Base-by-base conservation (phyloP, 2,113 vertebrate genomes). In the Colius striatus region DNA sequence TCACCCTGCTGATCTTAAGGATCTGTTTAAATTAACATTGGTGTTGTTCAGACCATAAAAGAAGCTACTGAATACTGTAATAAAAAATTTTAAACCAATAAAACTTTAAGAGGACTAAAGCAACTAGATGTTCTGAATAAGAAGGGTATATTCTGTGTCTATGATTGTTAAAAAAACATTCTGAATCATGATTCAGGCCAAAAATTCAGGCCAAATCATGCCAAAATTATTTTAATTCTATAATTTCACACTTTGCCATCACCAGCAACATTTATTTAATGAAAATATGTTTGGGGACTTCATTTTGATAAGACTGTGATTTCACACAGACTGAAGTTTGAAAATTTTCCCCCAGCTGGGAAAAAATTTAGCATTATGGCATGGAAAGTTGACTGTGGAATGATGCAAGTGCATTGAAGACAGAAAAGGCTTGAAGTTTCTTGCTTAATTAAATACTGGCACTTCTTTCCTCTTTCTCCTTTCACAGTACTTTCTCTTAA, bases 401-500 rank as follows among this genome's bases (percentile, higher is more conserved):
- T 67, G 74, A 30, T 94, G 61, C 51, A 92, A 84, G 45, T 43
- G 25, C 29, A 26, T 17, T 95, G 74, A 95, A 47, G 36, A 96
- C 51, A 92, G 81, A 90, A 97, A 96, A 95, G 48, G 73, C 94
- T 97, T 97, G 96, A 95, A 97, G 95, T 57, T 94, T 92, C 71
- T 26, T 76, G 16, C 45, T 80, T 70, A 96, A 97, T 92, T 90
- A 93, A 96, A 95, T 91, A 92, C 93, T 94, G 95, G 91, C 94
- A 96, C 95, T 97, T 94, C 93, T 95, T 95, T 95, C 94, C 95
- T 95, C 96, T 96, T 97, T 79, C 96, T 96, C 90, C 96, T 97
- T 97, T 97, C 90, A 90, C 80, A 96, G 47, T 25, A 70, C 41
- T 70, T 89, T 80, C 51, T 90, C 90, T 96, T 89, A 92, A 95